These are phyloP conservation scores for Streblospio benedicti DNA, from an alignment of 1,140 invertebrate genomes.

Conservation along the genomic window DNA sequence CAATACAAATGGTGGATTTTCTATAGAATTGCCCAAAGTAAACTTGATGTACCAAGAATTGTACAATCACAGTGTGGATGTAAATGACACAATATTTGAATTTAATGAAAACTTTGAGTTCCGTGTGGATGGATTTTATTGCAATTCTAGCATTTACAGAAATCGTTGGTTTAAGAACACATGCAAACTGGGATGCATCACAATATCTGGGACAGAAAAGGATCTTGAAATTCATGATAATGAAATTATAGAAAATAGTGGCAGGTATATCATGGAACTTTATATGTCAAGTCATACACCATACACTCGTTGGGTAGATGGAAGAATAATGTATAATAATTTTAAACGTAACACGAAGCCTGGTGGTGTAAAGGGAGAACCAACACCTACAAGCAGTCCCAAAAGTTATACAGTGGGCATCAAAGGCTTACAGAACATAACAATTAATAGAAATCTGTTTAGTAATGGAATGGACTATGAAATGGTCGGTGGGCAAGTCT, in stretches of 20 bases:
- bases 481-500: slow-evolving; percentile 67
- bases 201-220: slow-evolving; percentile 93
- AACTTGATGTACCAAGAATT: slow-evolving; percentile 16
- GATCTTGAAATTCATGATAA: slow-evolving; percentile 68
- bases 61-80: slow-evolving; percentile 32
- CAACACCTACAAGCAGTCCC: slow-evolving; percentile 30
- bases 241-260: slow-evolving; percentile 68
- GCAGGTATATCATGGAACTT: slow-evolving; percentile 77
- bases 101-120: slow-evolving; percentile 39
- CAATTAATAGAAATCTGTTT: slow-evolving; percentile 82
- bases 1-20: slow-evolving; percentile 63
- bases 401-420: slow-evolving; percentile 81
- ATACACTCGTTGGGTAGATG: slow-evolving; percentile 49
- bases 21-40: slow-evolving; percentile 52
- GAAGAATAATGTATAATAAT: slow-evolving; percentile 10
- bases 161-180: slow-evolving; percentile 79
- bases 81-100: slow-evolving; percentile 29
- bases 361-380: background rate
- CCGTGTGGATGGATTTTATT: slow-evolving; percentile 74
- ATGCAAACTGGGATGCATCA: slow-evolving; percentile 74
- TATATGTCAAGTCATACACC: slow-evolving; percentile 85
- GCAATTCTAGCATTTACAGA: slow-evolving; percentile 62
- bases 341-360: slow-evolving; percentile 12
- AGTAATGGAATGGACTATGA: slow-evolving; percentile 83
- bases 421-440: slow-evolving; percentile 87